phyloP scores from a whole-genome alignment of 2,113 vertebrate species.

The Salvelinus sp. region DNA sequence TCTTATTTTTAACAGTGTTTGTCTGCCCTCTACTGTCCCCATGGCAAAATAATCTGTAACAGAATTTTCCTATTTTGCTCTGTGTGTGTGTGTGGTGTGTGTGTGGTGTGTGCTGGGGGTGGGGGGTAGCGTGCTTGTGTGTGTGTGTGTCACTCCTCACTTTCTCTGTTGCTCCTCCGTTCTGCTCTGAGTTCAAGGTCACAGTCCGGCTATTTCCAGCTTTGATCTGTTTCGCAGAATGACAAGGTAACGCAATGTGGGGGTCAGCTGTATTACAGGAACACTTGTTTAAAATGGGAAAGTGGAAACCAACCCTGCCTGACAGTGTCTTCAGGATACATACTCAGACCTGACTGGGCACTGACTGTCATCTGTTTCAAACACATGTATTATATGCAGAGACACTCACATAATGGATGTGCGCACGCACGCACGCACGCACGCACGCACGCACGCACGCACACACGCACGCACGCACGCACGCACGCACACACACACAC shows the following conservation, averaged over 20 bases:
- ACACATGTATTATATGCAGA: neutral
- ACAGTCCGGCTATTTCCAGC: slow-evolving; percentile 90
- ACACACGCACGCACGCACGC: slow-evolving; percentile 20
- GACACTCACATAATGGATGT: slow-evolving; percentile 18
- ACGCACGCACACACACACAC: slow-evolving; percentile 17
- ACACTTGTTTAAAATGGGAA: slow-evolving; percentile 83
- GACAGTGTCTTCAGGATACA: slow-evolving; percentile 97
- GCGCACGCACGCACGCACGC: slow-evolving; percentile 5
- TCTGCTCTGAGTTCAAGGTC: slow-evolving; percentile 89
- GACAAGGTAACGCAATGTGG: slow-evolving; percentile 92
- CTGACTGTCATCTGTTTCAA: slow-evolving; percentile 74
- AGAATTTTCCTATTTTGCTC: neutral
- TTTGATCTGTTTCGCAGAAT: slow-evolving; percentile 89
- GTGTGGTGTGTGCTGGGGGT: neutral
- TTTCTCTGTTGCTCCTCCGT: slow-evolving; percentile 74
- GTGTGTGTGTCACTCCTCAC: slow-evolving; percentile 11
- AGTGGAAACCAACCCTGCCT: slow-evolving; percentile 92
- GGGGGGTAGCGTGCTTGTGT: slow-evolving; percentile 8
- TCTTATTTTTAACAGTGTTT: slow-evolving; percentile 75
- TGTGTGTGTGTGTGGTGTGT: slow-evolving; percentile 43
- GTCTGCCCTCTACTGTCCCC: slow-evolving; percentile 88
- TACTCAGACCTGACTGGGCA: slow-evolving; percentile 84
- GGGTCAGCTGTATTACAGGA: slow-evolving; percentile 96
- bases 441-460: slow-evolving; percentile 20
- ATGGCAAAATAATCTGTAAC: neutral